Conservation (phyloP, 2,797 vertebrate genomes). For the Sparus aurata region DNA sequence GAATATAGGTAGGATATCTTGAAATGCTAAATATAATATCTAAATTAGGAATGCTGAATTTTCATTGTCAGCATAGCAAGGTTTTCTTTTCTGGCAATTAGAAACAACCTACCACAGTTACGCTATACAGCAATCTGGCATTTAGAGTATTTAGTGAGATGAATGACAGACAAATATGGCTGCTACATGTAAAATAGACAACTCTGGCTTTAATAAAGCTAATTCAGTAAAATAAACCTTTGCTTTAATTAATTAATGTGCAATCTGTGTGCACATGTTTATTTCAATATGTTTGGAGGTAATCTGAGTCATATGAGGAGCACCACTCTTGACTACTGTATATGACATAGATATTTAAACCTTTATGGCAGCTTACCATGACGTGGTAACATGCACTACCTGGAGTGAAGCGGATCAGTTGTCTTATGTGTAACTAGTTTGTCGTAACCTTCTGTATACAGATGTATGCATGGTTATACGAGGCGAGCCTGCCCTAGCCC, state of each 20-base stretch:
- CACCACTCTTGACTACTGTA: not conserved
- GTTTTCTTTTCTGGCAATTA: not conserved
- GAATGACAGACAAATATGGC: not conserved
- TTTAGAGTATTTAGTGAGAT: not conserved
- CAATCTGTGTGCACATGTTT: not conserved
- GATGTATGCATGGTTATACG: slow-evolving; percentile 46
- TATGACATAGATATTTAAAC: not conserved
- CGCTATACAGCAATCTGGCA: not conserved
- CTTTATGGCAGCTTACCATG: not conserved
- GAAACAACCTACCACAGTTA: not conserved
- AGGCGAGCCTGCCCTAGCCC: slow-evolving; percentile 26
- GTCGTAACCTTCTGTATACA: slow-evolving; percentile 57
- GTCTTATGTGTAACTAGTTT: slow-evolving; percentile 35
- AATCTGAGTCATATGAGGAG: not conserved
- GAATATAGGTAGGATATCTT: not conserved
- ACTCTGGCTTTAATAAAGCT: not conserved
- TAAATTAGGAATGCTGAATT: not conserved
- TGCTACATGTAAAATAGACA: not conserved
- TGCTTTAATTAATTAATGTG: not conserved
- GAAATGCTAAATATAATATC: not conserved
- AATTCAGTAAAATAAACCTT: not conserved
- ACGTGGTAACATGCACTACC: not conserved
- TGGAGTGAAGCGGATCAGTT: slow-evolving; percentile 2
- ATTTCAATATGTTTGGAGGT: not conserved
- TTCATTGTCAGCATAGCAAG: not conserved